Base-by-base conservation (phyloP, 2,797 vertebrate genomes). In the Enoplosus armatus region DNA sequence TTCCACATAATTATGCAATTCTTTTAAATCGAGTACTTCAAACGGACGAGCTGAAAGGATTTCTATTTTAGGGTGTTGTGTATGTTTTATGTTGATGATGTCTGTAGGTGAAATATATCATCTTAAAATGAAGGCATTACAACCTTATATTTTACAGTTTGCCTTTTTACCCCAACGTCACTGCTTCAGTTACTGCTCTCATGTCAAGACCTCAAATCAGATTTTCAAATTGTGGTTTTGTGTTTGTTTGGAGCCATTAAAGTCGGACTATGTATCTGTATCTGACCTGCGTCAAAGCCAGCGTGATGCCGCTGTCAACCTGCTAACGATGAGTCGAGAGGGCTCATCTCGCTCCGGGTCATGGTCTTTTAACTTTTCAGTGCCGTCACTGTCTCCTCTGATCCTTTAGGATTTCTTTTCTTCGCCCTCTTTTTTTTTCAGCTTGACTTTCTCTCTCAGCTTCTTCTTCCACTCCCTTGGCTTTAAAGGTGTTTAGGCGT, bases 401-500 rank as follows among this genome's bases (percentile, higher is more conserved):
- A 60, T 81, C 24, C 39, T 35, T 45, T 6, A 24, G 6, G 37
- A 39, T 10, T 62, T 76, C 29, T 68, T n/a, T n/a, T n/a, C n/a
- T n/a, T n/a, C n/a, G 5, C 14, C 7, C 14, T 65, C 35, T 83
- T 82, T 84, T 43, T 80, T 11, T 63, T 27, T 43, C 27, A 11
- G 62, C 54, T 54, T 74, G 11, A n/a, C n/a, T 66, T 55, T 84
- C 61, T 58, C 24, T 74, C 20, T n/a, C n/a, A n/a, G n/a, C n/a
- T n/a, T n/a, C n/a, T n/a, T n/a, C n/a, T 63, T 75, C 60, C 45
- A 22, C 59, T 63, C 24, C 20, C 35, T 39, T 64, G 31, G 59
- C 54, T 78, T 51, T 37, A 14, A 72, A 78, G 78, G 81, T 89
- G 55, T 87, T 87, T 75, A 89, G 85, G 82, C 51, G 82, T 88